Evolutionary conservation across 2,888 invertebrate species (phyloP).

Genomic region (Syrphus vitripennis): DNA sequence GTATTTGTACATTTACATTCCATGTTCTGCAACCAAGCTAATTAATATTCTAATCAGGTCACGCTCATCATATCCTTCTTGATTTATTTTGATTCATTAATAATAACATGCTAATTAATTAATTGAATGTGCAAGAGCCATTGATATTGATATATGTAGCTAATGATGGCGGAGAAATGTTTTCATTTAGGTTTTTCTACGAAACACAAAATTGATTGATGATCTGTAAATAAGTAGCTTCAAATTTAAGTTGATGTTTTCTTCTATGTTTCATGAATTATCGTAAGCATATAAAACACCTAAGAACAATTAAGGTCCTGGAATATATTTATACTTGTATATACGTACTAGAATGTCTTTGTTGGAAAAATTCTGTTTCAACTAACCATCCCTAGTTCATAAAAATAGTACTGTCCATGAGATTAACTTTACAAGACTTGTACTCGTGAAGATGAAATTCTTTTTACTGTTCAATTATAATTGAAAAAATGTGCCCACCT

Average conservation of each 20-base stretch:
- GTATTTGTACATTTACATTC: not conserved
- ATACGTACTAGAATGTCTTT: too few species aligned
- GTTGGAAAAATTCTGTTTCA: too few species aligned
- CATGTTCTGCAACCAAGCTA: constrained; percentile 5
- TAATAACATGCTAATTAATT: constrained; percentile 16
- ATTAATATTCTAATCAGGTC: constrained; percentile 23
- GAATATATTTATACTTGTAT: too few species aligned
- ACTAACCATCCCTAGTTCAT: too few species aligned
- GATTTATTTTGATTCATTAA: constrained; percentile 17
- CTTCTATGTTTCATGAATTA: too few species aligned
- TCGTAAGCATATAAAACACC: too few species aligned
- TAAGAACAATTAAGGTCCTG: too few species aligned
- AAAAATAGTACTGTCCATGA: too few species aligned
- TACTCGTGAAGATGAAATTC: too few species aligned
- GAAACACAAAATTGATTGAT: not conserved
- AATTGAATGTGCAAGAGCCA: not conserved
- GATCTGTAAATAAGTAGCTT: not conserved
- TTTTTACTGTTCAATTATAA: too few species aligned
- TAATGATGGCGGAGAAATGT: not conserved
- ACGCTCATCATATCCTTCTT: not conserved
- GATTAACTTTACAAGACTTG: too few species aligned
- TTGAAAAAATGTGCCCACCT: too few species aligned
- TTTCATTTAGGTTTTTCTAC: not conserved
- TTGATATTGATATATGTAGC: not conserved
- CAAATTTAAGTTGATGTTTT: not conserved